These are phyloP conservation scores for Onychomys torridus DNA, from an alignment of 2,797 vertebrate genomes.

Conservation along the genomic window DNA sequence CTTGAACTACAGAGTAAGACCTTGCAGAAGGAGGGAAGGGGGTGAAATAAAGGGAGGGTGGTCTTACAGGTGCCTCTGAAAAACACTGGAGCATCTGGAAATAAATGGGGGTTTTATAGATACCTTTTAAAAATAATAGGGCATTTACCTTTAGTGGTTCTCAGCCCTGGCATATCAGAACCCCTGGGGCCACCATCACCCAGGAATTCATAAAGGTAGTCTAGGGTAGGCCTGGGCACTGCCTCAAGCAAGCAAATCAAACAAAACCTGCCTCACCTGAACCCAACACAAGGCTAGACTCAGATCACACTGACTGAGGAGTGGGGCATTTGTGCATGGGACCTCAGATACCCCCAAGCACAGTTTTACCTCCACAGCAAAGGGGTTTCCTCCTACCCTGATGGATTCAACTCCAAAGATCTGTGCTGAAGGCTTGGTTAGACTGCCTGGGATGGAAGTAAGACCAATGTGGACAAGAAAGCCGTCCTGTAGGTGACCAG, in stretches of 20 bases:
- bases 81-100: background rate
- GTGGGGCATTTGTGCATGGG: too few relatives aligned
- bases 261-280: background rate
- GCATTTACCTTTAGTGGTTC: background rate
- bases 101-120: background rate
- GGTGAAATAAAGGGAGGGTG: too few relatives aligned
- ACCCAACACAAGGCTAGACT: background rate
- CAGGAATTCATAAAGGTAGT: background rate
- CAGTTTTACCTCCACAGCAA: background rate
- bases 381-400: background rate
- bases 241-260: background rate
- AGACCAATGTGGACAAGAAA: background rate
- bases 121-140: background rate
- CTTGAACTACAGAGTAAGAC: background rate
- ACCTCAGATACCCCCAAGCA: background rate
- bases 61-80: background rate
- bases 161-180: background rate
- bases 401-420: background rate
- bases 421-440: background rate
- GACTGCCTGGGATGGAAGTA: background rate
- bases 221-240: background rate
- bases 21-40: background rate
- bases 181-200: background rate
- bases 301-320: background rate
- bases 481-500: background rate